A percentile compares a stretch with the other conserved stretches of the same genome.
Evolutionary conservation across 2,113 vertebrate species (phyloP).

Genomic region (Oreotrochilus melanogaster): DNA sequence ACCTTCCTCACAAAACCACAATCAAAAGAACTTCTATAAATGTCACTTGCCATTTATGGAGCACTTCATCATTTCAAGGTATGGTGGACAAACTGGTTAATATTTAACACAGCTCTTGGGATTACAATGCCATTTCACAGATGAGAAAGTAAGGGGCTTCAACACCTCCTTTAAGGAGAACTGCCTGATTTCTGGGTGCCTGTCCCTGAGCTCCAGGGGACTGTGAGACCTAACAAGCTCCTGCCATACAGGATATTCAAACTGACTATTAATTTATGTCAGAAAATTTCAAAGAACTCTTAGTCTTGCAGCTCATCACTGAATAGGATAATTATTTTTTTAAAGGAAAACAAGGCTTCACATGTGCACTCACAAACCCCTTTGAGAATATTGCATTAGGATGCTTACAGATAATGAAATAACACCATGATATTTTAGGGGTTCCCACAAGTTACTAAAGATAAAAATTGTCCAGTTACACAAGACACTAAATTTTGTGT

Average conservation of each 20-base stretch:
- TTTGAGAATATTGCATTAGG: background rate
- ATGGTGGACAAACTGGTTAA: background rate
- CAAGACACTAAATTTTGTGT: background rate
- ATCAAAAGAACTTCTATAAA: background rate
- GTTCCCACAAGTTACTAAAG: background rate
- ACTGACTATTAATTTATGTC: background rate
- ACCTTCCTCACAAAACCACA: background rate
- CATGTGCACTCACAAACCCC: background rate
- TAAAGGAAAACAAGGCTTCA: background rate
- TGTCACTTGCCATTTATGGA: background rate
- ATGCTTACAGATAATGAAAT: background rate
- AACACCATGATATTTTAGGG: background rate
- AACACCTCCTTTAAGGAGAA: background rate
- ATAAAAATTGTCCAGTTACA: background rate
- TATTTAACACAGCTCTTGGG: conserved; percentile 8
- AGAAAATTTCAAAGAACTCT: background rate
- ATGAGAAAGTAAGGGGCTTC: background rate
- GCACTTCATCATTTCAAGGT: background rate
- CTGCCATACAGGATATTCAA: background rate
- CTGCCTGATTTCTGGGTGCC: background rate
- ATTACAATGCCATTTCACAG: background rate
- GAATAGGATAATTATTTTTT: background rate
- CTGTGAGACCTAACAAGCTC: background rate
- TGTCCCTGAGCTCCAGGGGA: background rate
- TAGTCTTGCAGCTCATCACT: background rate